phyloP scores from a whole-genome alignment of 2,888 invertebrate species.

The Diachrysia chrysitis region DNA sequence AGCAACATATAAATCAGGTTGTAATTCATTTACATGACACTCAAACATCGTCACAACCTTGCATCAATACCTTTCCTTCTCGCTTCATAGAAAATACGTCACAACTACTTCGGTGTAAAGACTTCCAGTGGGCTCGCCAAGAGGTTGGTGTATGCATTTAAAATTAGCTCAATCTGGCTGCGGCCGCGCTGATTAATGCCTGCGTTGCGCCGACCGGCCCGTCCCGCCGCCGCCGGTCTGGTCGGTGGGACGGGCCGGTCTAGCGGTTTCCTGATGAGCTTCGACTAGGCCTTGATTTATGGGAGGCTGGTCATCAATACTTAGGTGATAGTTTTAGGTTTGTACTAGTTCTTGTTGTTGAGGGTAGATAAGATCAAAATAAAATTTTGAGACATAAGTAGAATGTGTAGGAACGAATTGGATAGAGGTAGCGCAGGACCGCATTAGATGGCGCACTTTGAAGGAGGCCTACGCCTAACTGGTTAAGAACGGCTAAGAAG shows the following conservation, averaged over 20 bases:
- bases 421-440: too few relatives aligned
- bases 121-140: constrained; percentile 16
- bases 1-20: too few relatives aligned
- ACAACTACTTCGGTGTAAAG: constrained; percentile 24
- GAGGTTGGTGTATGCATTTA: constrained; percentile 52
- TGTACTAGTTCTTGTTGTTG: background rate
- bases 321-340: background rate
- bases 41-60: too few relatives aligned
- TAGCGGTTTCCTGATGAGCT: constrained; percentile 1
- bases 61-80: too few relatives aligned
- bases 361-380: too few relatives aligned
- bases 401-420: too few relatives aligned
- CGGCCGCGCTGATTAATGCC: constrained; percentile 39
- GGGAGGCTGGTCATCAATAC: background rate
- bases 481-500: too few relatives aligned
- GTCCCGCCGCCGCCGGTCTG: background rate
- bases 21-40: too few relatives aligned
- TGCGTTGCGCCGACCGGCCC: constrained; percentile 24
- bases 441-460: too few relatives aligned
- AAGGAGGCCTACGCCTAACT: too few relatives aligned
- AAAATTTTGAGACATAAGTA: too few relatives aligned
- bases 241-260: background rate
- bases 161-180: constrained; percentile 51
- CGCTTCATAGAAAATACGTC: background rate
- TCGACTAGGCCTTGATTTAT: constrained; percentile 3